These are phyloP conservation scores for Hydrozoanthus tunicans DNA, from an alignment of 64 coral and sea anemone species.

Conservation along the genomic window DNA sequence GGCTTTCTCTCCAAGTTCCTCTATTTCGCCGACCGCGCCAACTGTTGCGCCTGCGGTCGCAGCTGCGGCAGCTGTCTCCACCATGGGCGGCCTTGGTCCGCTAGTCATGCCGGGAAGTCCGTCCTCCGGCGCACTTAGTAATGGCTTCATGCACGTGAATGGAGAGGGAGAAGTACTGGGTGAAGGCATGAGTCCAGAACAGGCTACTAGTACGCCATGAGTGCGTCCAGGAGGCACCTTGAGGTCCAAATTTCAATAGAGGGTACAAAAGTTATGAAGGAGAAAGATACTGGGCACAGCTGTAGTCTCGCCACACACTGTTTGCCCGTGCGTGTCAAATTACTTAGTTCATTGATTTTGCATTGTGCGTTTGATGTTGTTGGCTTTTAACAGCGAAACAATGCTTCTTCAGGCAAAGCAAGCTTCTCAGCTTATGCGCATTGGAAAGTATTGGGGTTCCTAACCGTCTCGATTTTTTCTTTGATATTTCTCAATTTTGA, in stretches of 20 bases:
- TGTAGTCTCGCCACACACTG: not conserved
- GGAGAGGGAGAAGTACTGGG: constrained; percentile 65
- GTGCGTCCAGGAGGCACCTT: not conserved
- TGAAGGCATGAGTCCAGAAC: constrained; percentile 67
- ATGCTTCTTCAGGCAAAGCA: not conserved
- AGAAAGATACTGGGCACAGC: not conserved
- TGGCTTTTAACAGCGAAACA: not conserved
- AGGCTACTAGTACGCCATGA: constrained; percentile 32
- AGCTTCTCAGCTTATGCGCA: not conserved
- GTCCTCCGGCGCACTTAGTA: constrained; percentile 76
- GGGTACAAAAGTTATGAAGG: constrained; percentile 5
- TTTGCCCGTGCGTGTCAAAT: not conserved
- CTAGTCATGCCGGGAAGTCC: constrained; percentile 60
- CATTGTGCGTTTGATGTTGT: not conserved
- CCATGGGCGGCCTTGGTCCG: constrained; percentile 51
- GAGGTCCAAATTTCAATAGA: not conserved
- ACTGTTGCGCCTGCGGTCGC: constrained; percentile 98
- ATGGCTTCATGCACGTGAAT: constrained; percentile 88
- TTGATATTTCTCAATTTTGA: not conserved
- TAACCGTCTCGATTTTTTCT: not conserved
- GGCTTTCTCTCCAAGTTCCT: constrained; percentile 96
- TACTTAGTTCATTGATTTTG: not conserved
- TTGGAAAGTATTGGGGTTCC: not conserved
- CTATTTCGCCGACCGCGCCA: constrained; percentile 93
- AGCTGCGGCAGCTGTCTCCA: constrained; percentile 88